A percentile compares a stretch with the other conserved stretches of the same genome.
Evolutionary conservation across 1,140 invertebrate species (phyloP).

Genomic region (Plectrocnemia conspersa): DNA sequence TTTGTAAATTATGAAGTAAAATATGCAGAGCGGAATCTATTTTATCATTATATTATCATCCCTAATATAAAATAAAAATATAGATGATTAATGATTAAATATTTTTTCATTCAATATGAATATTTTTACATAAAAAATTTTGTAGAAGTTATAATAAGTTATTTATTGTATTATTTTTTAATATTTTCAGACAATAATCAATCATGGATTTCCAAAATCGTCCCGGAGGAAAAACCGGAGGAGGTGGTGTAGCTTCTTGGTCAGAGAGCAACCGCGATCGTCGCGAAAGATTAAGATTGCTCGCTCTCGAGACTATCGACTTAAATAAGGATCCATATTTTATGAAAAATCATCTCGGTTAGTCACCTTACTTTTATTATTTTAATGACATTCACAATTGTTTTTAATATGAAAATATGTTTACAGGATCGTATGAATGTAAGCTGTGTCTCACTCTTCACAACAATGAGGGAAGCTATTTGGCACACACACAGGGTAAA

Average conservation of each 20-base stretch:
- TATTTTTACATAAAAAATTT: too few relatives aligned
- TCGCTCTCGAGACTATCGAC: slow-evolving; percentile 98
- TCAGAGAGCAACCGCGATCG: slow-evolving; percentile 96
- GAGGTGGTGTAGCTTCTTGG: slow-evolving; percentile 97
- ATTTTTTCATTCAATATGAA: too few relatives aligned
- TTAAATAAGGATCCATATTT: slow-evolving; percentile 99
- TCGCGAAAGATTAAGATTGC: slow-evolving; percentile 88
- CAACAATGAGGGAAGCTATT: slow-evolving; percentile 98
- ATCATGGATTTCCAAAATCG: slow-evolving; percentile 96
- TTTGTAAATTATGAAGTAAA: too few relatives aligned
- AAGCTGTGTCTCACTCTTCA: slow-evolving; percentile 98
- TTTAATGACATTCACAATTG: slow-evolving; percentile 9
- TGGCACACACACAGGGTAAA: slow-evolving; percentile 99
- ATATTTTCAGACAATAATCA: background rate
- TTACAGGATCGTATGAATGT: slow-evolving; percentile 92
- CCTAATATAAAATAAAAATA: too few relatives aligned
- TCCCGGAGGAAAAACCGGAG: slow-evolving; percentile 97
- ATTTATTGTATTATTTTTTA: too few relatives aligned
- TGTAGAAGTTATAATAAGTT: too few relatives aligned
- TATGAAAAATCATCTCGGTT: slow-evolving; percentile 97
- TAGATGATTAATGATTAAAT: too few relatives aligned
- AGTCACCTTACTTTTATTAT: slow-evolving; percentile 24
- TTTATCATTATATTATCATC: too few relatives aligned
- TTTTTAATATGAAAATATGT: slow-evolving; percentile 7
- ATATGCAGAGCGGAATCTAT: too few relatives aligned